A percentile compares a stretch with the other conserved stretches of the same genome.
Evolutionary conservation across 2,113 vertebrate genomes (phyloP).

Genomic region (Numenius arquata): DNA sequence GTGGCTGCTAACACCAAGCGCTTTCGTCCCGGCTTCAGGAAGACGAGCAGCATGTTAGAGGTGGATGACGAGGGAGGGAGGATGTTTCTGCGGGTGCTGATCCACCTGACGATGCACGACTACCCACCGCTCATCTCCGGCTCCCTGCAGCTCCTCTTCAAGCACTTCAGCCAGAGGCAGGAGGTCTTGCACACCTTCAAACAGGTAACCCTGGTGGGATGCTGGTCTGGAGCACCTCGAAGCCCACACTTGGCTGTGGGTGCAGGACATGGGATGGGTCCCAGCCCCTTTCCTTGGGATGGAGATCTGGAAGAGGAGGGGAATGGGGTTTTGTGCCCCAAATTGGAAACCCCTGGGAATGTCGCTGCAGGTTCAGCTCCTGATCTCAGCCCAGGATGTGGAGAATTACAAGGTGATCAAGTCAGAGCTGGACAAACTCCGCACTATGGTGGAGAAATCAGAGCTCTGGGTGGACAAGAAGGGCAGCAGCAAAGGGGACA

Average conservation of each 20-base stretch:
- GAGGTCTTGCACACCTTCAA: constrained; percentile 96
- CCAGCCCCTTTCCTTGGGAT: not conserved
- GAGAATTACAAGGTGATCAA: constrained; percentile 99
- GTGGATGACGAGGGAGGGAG: constrained; percentile 96
- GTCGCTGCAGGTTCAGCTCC: constrained; percentile 86
- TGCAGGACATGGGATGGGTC: not conserved
- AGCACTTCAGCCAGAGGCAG: constrained; percentile 98
- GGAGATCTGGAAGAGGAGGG: not conserved
- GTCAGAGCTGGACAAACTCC: constrained; percentile 89
- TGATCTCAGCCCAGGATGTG: constrained; percentile 93
- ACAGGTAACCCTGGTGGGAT: constrained; percentile 76
- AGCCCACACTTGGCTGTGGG: accelerated
- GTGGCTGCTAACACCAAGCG: not conserved
- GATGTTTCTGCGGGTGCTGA: constrained; percentile 91
- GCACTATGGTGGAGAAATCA: constrained; percentile 95
- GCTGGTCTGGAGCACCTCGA: not conserved
- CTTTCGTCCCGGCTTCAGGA: constrained; percentile 68
- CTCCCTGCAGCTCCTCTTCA: constrained; percentile 95
- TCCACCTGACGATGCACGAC: constrained; percentile 95
- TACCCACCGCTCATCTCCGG: constrained; percentile 92
- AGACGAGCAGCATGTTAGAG: constrained; percentile 92
- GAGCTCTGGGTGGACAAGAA: constrained; percentile 99
- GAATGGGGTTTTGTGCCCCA: not conserved
- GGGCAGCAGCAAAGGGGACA: constrained; percentile 75
- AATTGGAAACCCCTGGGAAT: not conserved